These are phyloP conservation scores for Salvelinus sp. DNA, from an alignment of 2,113 vertebrate species.

Conservation along the genomic window DNA sequence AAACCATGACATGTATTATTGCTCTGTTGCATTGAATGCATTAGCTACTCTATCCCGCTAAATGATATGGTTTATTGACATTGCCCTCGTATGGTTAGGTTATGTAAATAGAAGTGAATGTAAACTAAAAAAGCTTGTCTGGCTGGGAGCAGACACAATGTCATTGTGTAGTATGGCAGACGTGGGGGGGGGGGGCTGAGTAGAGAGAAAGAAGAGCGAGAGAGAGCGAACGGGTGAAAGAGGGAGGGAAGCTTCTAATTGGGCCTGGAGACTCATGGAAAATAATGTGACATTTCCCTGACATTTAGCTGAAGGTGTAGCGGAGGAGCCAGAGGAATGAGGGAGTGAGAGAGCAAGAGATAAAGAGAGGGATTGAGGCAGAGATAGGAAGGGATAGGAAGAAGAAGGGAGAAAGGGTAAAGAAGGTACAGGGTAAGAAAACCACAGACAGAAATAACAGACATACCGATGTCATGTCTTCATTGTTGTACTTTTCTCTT, in stretches of 20 bases:
- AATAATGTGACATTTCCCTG: constrained; percentile 82
- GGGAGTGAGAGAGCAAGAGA: constrained; percentile 29
- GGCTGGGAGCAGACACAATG: constrained; percentile 49
- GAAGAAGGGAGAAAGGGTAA: neutral
- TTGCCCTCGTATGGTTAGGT: neutral
- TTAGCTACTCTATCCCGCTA: neutral
- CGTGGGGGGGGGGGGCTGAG: constrained; percentile 56
- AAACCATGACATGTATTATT: neutral
- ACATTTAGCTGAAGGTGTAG: constrained; percentile 76
- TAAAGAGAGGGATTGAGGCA: neutral
- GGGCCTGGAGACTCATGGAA: constrained; percentile 65
- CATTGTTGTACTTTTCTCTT: no score
- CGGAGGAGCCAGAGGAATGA: constrained; percentile 54
- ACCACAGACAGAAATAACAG: no score
- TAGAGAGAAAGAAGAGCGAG: neutral
- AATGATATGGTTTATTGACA: neutral
- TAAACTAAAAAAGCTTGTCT: constrained; percentile 35
- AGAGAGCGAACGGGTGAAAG: constrained; percentile 10
- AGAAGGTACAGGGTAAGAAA: no score
- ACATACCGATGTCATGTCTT: no score
- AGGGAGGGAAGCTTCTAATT: constrained; percentile 51
- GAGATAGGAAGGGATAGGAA: neutral
- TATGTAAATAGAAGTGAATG: constrained; percentile 23
- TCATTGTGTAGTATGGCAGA: constrained; percentile 64
- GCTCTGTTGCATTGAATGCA: neutral